Percentiles rank a stretch among this genome's conserved stretches.
These are phyloP conservation scores for Porites divaricata DNA, from an alignment of 92 coral and sea anemone genomes.

Conservation along the genomic window DNA sequence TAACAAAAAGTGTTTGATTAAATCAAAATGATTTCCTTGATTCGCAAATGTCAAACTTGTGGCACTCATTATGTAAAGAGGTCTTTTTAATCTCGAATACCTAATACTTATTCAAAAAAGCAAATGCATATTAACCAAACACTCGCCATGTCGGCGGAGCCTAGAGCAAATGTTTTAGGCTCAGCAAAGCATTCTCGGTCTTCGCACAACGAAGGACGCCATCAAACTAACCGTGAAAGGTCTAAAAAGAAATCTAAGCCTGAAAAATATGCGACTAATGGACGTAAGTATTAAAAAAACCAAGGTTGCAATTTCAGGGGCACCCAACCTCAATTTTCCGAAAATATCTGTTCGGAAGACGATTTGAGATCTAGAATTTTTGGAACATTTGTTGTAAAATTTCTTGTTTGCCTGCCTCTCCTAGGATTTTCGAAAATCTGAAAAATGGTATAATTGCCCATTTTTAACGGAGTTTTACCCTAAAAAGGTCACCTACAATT, in stretches of 20 bases:
- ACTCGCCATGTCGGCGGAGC: constrained; percentile 23
- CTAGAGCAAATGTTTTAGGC: background rate
- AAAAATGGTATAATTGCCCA: no score
- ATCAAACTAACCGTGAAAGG: background rate
- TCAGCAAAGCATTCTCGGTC: constrained; percentile 1
- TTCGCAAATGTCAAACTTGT: constrained; percentile 18
- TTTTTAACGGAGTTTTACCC: no score
- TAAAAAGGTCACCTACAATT: no score
- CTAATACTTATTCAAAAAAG: background rate
- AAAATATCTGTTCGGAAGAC: no score
- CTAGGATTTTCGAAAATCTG: no score
- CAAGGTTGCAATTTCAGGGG: background rate
- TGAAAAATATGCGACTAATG: background rate
- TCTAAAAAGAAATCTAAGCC: background rate
- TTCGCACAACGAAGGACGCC: background rate
- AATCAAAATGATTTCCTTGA: constrained; percentile 2
- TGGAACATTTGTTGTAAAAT: no score
- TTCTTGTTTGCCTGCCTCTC: no score
- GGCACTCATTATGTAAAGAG: constrained; percentile 15
- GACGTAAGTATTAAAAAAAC: background rate
- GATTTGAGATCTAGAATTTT: no score
- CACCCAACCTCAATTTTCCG: no score
- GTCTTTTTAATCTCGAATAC: background rate
- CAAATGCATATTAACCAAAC: background rate
- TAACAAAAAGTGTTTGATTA: constrained; percentile 1